These are phyloP conservation scores for Tamias sibiricus DNA, from an alignment of 2,113 vertebrate species.

Conservation along the genomic window DNA sequence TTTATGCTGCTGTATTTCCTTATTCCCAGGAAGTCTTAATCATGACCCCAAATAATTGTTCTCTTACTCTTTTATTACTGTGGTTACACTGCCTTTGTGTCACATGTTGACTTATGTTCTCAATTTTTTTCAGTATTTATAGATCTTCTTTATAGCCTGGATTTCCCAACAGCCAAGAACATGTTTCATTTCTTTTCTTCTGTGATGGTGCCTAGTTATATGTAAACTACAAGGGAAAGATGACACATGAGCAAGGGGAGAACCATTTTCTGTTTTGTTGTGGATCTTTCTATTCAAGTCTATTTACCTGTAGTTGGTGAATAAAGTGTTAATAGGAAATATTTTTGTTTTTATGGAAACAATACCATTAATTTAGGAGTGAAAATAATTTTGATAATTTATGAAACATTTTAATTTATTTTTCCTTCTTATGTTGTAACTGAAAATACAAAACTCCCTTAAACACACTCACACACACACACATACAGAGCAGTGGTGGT, in stretches of 20 bases:
- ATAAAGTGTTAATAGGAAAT: not conserved
- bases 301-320: not conserved
- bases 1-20: not conserved
- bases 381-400: not conserved
- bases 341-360: not conserved
- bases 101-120: not conserved
- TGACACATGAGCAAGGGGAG: not conserved
- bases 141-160: not conserved
- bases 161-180: not conserved
- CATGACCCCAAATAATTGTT: constrained; percentile 12
- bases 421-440: not conserved
- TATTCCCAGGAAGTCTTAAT: not conserved
- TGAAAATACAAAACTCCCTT: not conserved
- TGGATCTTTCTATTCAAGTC: not conserved
- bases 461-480: not conserved
- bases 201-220: not conserved
- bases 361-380: not conserved
- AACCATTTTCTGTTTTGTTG: not conserved
- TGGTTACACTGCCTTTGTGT: not conserved
- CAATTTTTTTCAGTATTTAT: constrained; percentile 46
- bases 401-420: constrained; percentile 44
- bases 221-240: not conserved
- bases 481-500: not conserved
- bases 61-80: constrained; percentile 10
- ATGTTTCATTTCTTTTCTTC: constrained; percentile 15